Conservation (phyloP, 2,888 invertebrate species). For the Strigamia transsilvanica region DNA sequence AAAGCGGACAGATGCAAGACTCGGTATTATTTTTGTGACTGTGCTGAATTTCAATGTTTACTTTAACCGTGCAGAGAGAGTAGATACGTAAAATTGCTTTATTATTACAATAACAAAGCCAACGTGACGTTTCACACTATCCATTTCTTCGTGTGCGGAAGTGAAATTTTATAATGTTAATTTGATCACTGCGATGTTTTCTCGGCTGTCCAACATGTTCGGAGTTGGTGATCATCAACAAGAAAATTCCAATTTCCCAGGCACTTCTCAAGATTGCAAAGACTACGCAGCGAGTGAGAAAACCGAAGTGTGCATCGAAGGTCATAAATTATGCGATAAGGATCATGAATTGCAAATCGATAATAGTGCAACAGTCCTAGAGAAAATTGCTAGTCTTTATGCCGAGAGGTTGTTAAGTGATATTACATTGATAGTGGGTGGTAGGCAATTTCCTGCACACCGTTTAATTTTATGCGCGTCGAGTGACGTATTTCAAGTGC, state of each 20-base stretch:
- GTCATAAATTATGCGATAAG: slow-evolving; percentile 50
- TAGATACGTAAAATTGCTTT: too few relatives aligned
- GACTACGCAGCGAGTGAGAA: background rate
- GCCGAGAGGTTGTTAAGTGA: slow-evolving; percentile 89
- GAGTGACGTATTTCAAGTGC: slow-evolving; percentile 93
- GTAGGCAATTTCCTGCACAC: slow-evolving; percentile 84
- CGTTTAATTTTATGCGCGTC: slow-evolving; percentile 90
- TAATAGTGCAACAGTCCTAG: slow-evolving; percentile 81
- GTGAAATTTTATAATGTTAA: background rate
- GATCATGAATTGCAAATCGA: slow-evolving; percentile 73
- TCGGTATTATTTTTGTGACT: too few relatives aligned
- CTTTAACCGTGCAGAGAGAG: too few relatives aligned
- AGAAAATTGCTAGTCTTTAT: slow-evolving; percentile 83
- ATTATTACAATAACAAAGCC: too few relatives aligned
- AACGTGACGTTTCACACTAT: too few relatives aligned
- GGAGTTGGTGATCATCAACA: slow-evolving; percentile 48
- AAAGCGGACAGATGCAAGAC: too few relatives aligned
- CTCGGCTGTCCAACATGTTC: slow-evolving; percentile 49
- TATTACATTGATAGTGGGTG: slow-evolving; percentile 82
- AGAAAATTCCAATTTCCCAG: background rate
- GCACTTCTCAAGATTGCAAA: slow-evolving; percentile 7
- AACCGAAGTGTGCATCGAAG: background rate
- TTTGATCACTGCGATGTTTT: slow-evolving; percentile 41
- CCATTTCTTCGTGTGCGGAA: background rate
- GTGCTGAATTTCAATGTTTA: too few relatives aligned